phyloP scores from a whole-genome alignment of 2,113 vertebrate genomes.

The Sinocyclocheilus maitianheensis region DNA sequence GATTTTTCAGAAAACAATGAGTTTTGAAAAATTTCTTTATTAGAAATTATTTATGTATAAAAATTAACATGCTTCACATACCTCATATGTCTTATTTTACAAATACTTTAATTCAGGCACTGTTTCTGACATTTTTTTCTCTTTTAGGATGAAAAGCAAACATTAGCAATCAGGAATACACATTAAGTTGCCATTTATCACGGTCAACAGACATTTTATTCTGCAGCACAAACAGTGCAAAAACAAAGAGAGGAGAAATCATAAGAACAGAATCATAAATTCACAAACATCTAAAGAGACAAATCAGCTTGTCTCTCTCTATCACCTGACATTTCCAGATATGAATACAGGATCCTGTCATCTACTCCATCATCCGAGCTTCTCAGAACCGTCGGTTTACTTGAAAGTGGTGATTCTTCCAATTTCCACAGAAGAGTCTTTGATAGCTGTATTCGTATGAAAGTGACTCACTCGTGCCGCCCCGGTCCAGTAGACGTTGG shows the following conservation, averaged over 20 bases:
- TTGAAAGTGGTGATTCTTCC: background rate
- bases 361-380: background rate
- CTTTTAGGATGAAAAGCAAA: constrained; percentile 89
- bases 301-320: constrained; percentile 64
- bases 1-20: constrained; percentile 10
- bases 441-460: background rate
- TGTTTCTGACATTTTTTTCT: constrained; percentile 78
- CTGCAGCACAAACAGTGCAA: constrained; percentile 78
- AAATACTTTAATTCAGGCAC: constrained; percentile 94
- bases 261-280: constrained; percentile 69
- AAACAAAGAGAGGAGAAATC: constrained; percentile 64
- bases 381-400: background rate
- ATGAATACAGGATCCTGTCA: constrained; percentile 12
- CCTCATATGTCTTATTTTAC: constrained; percentile 80
- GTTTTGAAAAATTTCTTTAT: constrained; percentile 95
- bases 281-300: constrained; percentile 70
- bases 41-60: constrained; percentile 92
- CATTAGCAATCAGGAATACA: constrained; percentile 91
- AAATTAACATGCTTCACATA: constrained; percentile 98
- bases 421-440: background rate
- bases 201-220: constrained; percentile 88
- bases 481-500: background rate
- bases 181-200: constrained; percentile 91
- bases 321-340: constrained; percentile 47
- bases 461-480: background rate